Percentiles rank a stretch among this genome's conserved stretches.
phyloP scores from a whole-genome alignment of 2,113 vertebrate species.

The Phycodurus eques region DNA sequence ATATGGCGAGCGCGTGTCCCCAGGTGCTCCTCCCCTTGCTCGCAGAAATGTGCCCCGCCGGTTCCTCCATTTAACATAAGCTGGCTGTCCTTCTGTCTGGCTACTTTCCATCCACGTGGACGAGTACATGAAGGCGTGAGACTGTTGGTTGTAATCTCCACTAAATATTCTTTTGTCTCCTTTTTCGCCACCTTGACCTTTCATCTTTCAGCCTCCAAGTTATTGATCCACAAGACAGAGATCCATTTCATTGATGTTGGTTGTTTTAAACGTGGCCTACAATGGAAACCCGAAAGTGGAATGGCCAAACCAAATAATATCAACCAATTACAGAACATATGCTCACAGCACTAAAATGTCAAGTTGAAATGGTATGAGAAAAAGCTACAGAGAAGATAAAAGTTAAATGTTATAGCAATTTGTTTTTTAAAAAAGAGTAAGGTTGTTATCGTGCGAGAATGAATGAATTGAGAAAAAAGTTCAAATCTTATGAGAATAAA shows the following conservation, averaged over 20 bases:
- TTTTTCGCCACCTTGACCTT: background rate
- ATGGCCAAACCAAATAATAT: too few species aligned
- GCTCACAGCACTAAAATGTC: too few species aligned
- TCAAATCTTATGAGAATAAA: too few species aligned
- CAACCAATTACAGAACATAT: too few species aligned
- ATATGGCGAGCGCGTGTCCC: constrained; percentile 87
- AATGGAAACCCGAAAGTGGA: background rate
- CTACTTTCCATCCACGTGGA: constrained; percentile 4
- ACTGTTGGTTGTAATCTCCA: background rate
- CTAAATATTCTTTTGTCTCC: background rate
- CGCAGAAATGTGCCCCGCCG: constrained; percentile 42
- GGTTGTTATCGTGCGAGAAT: too few species aligned
- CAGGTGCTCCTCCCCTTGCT: constrained; percentile 76
- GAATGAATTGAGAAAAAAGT: too few species aligned
- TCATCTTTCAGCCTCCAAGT: background rate
- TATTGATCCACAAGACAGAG: background rate
- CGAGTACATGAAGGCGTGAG: constrained; percentile 16
- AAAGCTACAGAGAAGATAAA: too few species aligned
- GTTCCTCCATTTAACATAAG: constrained; percentile 67
- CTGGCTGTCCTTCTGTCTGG: constrained; percentile 28
- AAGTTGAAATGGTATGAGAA: too few species aligned
- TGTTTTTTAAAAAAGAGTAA: too few species aligned
- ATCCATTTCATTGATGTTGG: background rate
- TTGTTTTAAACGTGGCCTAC: background rate
- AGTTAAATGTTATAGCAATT: too few species aligned